Evolutionary conservation across 2,113 vertebrate genomes (phyloP), one percentile per base, ranked within the genome.

Genomic region (Casuarius casuarius): DNA sequence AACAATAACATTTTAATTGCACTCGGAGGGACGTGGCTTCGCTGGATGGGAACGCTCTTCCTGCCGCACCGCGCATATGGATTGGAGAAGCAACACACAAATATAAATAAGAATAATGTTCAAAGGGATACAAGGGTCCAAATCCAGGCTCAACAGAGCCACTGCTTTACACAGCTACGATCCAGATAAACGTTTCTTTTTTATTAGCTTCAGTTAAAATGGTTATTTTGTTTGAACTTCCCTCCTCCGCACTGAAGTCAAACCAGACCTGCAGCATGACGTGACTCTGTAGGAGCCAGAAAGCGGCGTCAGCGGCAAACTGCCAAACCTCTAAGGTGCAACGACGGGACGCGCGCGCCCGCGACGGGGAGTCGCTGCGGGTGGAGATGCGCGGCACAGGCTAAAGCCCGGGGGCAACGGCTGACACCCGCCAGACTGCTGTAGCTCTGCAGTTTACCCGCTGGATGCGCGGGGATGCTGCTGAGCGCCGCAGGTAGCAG

Each of bases 381-480:
- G 85, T 40, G 1, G 75, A 74, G 75, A 76, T 19, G 49, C 31
- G 35, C 1, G 7, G n/a, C 1, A 4, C 46, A 42, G 40, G 62
- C 1, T 1, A 80, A 42, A 89, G 31, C 42, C 74, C 3, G 1
- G 40, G 4, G 48, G 6, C 4, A 71, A 35, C 9, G 25, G 18
- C 1, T 22, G n/a, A 63, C 78, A 73, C 72, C 84, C 44, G n/a
- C 19, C 10, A 58, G 75, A 52, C 1, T n/a, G 33, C 12, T n/a
- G 33, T 59, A 74, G 59, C 6, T 3, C 52, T 22, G 63, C 61
- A 7, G 63, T 52, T 58, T 38, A 0, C 33, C 5, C 63, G 77
- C 9, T 0, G 31, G 26, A 4, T 52, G 54, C 29, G 0, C 5
- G 1, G 7, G n/a, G 10, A 3, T 21, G 13, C 23, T 46, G 7